Conservation (phyloP, 1,140 invertebrate genomes). For the Heliothis subflexa region DNA sequence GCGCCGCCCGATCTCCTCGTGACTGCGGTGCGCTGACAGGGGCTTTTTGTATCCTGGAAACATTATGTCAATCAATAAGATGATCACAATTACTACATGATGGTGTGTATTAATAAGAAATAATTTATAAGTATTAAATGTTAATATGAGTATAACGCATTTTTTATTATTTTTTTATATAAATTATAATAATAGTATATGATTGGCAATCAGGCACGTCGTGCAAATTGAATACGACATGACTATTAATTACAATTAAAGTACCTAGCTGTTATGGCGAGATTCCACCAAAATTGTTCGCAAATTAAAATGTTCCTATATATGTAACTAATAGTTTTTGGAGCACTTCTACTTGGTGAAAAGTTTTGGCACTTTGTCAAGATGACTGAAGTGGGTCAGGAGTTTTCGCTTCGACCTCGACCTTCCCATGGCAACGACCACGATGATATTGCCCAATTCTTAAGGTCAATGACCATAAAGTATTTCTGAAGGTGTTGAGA, state of each 20-base stretch:
- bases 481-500: neutral
- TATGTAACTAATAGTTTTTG: neutral
- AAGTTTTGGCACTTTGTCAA: neutral
- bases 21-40: constrained; percentile 75
- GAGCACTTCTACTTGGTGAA: neutral
- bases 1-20: constrained; percentile 74
- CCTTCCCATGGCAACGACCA: neutral
- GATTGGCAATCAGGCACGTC: too few species aligned
- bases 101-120: too few species aligned
- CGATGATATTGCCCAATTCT: neutral
- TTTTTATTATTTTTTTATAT: too few species aligned
- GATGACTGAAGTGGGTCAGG: neutral
- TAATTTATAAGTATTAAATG: too few species aligned
- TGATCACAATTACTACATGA: too few species aligned
- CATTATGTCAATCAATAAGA: neutral
- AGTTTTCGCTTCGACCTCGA: neutral
- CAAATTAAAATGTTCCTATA: too few species aligned
- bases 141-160: too few species aligned
- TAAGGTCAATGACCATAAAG: neutral
- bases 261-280: too few species aligned
- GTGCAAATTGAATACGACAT: too few species aligned
- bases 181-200: too few species aligned
- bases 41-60: constrained; percentile 68
- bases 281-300: too few species aligned
- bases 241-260: too few species aligned